phyloP scores from a whole-genome alignment of 2,797 vertebrate genomes.

The Semaprochilodus insignis region DNA sequence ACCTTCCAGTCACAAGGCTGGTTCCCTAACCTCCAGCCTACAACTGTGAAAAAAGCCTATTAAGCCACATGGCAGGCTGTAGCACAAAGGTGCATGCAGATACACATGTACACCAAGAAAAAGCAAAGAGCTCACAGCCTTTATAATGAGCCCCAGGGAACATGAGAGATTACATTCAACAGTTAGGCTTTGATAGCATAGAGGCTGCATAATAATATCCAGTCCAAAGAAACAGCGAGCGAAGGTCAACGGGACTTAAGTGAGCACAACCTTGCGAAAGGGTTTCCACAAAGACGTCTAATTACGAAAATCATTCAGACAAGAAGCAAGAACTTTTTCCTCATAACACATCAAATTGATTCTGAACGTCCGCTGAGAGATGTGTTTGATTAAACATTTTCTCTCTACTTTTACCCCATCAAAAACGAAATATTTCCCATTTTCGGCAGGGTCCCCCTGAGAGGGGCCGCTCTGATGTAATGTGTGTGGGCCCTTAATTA shows the following conservation, averaged over 20 bases:
- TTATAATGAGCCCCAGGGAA: not conserved
- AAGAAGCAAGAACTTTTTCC: slow-evolving; percentile 12
- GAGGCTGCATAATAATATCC: not conserved
- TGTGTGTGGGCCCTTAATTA: slow-evolving; percentile 57
- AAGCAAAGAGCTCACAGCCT: not conserved
- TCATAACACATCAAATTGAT: slow-evolving; percentile 33
- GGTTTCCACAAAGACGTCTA: slow-evolving; percentile 12
- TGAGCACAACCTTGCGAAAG: slow-evolving; percentile 23
- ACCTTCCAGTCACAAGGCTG: too few relatives aligned
- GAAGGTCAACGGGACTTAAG: not conserved
- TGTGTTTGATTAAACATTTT: slow-evolving; percentile 52
- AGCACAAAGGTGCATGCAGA: not conserved
- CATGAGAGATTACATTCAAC: too few relatives aligned
- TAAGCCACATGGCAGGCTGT: not conserved
- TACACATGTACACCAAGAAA: not conserved
- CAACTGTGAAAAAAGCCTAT: too few relatives aligned
- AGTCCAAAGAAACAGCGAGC: not conserved
- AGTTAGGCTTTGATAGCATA: not conserved
- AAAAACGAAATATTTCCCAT: slow-evolving; percentile 42
- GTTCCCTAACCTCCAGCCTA: too few relatives aligned
- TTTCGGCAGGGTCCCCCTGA: slow-evolving; percentile 17
- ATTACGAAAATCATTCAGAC: slow-evolving; percentile 44
- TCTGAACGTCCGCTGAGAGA: slow-evolving; percentile 38
- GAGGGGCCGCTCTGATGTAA: slow-evolving; percentile 33
- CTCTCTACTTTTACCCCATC: slow-evolving; percentile 18